A percentile compares a stretch with the other conserved stretches of the same genome.
phyloP scores from a whole-genome alignment of 2,888 invertebrate genomes.

The Steinernema carpocapsae region DNA sequence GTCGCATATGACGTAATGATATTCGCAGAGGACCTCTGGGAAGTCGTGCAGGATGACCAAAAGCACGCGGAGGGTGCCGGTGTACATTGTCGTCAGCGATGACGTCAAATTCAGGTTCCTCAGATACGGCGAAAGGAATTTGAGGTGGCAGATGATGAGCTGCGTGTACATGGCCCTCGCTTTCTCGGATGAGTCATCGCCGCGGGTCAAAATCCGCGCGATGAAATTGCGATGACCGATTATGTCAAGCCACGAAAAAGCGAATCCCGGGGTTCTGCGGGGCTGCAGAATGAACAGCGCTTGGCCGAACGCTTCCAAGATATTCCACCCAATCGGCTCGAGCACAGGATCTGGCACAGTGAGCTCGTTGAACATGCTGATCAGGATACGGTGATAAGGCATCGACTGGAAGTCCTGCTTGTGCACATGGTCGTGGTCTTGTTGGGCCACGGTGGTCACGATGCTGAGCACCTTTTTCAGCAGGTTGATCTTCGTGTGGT shows the following conservation, averaged over 20 bases:
- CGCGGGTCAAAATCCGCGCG: conserved; percentile 53
- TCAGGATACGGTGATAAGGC: conserved; percentile 94
- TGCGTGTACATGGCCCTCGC: conserved; percentile 83
- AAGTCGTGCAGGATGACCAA: conserved; percentile 95
- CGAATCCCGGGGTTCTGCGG: conserved; percentile 90
- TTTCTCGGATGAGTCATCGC: conserved; percentile 39
- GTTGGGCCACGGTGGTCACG: conserved; percentile 89
- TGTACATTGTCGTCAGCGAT: conserved; percentile 90
- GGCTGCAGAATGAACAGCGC: conserved; percentile 89
- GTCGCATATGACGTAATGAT: conserved; percentile 98
- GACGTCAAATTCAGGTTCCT: conserved; percentile 94
- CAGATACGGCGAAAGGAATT: conserved; percentile 93
- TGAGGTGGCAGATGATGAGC: conserved; percentile 90
- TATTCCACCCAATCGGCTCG: conserved; percentile 91
- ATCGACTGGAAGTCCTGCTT: conserved; percentile 90
- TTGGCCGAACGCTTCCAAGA: conserved; percentile 74
- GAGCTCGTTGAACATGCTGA: conserved; percentile 93
- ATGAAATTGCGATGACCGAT: conserved; percentile 95
- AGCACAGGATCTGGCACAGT: conserved; percentile 89
- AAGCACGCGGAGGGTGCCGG: conserved; percentile 84
- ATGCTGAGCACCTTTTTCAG: conserved; percentile 93
- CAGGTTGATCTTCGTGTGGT: conserved; percentile 93
- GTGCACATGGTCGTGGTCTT: conserved; percentile 88
- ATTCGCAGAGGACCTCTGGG: conserved; percentile 97
- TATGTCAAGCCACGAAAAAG: conserved; percentile 96